phyloP scores from a whole-genome alignment of 2,888 invertebrate species.

The Bursaphelenchus okinawaensis region DNA sequence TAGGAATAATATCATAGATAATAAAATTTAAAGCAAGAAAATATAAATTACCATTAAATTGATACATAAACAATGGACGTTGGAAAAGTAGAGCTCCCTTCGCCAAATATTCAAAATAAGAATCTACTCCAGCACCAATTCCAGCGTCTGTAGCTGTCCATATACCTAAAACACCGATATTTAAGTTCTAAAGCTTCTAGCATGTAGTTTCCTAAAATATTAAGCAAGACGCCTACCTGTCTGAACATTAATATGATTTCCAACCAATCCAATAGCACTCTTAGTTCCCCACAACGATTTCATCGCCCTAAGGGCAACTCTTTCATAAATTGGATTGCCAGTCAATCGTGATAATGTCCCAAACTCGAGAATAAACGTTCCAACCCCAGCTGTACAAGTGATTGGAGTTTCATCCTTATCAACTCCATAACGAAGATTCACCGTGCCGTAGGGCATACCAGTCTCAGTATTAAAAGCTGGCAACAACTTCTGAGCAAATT shows the following conservation, averaged over 20 bases:
- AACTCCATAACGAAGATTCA: constrained; percentile 74
- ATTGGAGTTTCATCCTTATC: constrained; percentile 89
- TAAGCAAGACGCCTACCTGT: constrained; percentile 68
- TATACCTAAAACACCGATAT: constrained; percentile 30
- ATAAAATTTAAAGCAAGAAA: no score
- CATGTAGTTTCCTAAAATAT: constrained; percentile 88
- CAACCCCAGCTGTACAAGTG: constrained; percentile 95
- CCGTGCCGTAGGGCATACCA: constrained; percentile 69
- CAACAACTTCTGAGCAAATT: constrained; percentile 82
- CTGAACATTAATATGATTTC: constrained; percentile 86
- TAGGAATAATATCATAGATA: background rate
- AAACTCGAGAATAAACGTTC: constrained; percentile 93
- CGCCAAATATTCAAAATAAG: constrained; percentile 94
- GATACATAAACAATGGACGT: constrained; percentile 80
- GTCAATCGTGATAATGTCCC: constrained; percentile 66
- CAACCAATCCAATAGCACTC: constrained; percentile 69
- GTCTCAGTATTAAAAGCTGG: constrained; percentile 62
- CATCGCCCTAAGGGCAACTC: constrained; percentile 79
- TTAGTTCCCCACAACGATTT: constrained; percentile 78
- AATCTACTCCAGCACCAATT: constrained; percentile 70
- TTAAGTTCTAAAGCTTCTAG: constrained; percentile 66
- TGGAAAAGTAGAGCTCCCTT: constrained; percentile 88
- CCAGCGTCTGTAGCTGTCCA: constrained; percentile 99
- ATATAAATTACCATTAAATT: constrained; percentile 70
- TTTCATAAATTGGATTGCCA: constrained; percentile 74